Base-by-base conservation (phyloP, 2,888 invertebrate genomes). In the Plebejus anna region DNA sequence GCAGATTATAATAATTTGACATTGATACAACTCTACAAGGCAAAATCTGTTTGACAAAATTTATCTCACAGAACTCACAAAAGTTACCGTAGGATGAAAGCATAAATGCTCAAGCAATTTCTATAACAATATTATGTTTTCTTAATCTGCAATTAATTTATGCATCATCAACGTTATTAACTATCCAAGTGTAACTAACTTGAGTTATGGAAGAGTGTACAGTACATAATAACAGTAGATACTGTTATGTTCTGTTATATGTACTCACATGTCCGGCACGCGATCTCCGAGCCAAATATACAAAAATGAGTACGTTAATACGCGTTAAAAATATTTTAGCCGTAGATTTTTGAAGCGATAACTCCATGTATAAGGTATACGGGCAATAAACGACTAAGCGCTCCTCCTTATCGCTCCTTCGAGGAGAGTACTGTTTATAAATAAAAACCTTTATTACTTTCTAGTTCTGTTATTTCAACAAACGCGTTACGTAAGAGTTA, bases 401-500 rank as follows among this genome's bases (percentile, higher is more conserved):
- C 71, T 66, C 57, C 77, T 78, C 78, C 80, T 82, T 81, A 81
- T 81, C 81, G 78, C 79, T 78, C 78, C 47, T 78, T 79, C 75
- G 76, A 78, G 77, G 75, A 75, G 47, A 78, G 75, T 75, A 78
- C 72, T 77, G 81, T 82, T 82, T 81, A 80, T 80, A 82, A 82
- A 81, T 80, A 79, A 72, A 75, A 78, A 77, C 79, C 76, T 80
- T 76, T 78, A 73, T 78, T 78, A 77, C 75, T 55, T 72, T 77
- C 76, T 75, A 75, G 32, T 66, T 66, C 70, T 59, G 36, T 75
- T 75, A 77, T 77, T 77, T 80, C 78, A 77, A 76, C 78, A 78
- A 75, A 72, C 76, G 16, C n/a, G 28, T 70, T 78, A 80, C 78
- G 77, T 78, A 79, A 79, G 77, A 78, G 77, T 87, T 87, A 88